Evolutionary conservation across 2,113 vertebrate genomes (phyloP).

Genomic region (Xenopus laevis): DNA sequence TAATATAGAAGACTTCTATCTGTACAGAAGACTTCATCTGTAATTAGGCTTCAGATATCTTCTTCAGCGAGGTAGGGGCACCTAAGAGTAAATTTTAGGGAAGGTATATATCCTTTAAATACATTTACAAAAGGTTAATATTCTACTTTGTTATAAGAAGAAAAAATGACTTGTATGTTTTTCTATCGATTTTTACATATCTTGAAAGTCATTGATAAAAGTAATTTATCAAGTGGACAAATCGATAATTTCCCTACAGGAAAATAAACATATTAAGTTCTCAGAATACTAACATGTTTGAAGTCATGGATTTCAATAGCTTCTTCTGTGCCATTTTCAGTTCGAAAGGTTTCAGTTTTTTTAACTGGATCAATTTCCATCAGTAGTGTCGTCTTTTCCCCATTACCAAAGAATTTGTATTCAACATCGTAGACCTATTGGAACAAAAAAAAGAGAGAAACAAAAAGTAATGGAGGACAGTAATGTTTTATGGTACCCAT

Average conservation of each 20-base stretch:
- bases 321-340: conserved; percentile 81
- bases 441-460: conserved; percentile 30
- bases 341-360: conserved; percentile 81
- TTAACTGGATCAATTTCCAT: conserved; percentile 84
- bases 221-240: not conserved
- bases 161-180: too few species aligned
- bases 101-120: too few species aligned
- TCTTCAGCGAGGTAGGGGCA: too few species aligned
- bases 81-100: too few species aligned
- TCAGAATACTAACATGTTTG: conserved; percentile 78
- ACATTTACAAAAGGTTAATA: too few species aligned
- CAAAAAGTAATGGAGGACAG: conserved; percentile 12
- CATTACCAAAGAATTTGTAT: conserved; percentile 80
- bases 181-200: too few species aligned
- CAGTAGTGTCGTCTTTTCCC: conserved; percentile 77
- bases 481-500: conserved; percentile 28
- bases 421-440: conserved; percentile 81
- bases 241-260: conserved; percentile 1
- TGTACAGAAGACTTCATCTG: too few species aligned
- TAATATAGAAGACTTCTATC: too few species aligned
- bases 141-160: too few species aligned
- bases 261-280: conserved; percentile 11
- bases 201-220: too few species aligned
- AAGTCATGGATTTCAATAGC: conserved; percentile 93
- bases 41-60: too few species aligned